Evolutionary conservation across 2,888 invertebrate species (phyloP).

Genomic region (Dryadula phaetusa): DNA sequence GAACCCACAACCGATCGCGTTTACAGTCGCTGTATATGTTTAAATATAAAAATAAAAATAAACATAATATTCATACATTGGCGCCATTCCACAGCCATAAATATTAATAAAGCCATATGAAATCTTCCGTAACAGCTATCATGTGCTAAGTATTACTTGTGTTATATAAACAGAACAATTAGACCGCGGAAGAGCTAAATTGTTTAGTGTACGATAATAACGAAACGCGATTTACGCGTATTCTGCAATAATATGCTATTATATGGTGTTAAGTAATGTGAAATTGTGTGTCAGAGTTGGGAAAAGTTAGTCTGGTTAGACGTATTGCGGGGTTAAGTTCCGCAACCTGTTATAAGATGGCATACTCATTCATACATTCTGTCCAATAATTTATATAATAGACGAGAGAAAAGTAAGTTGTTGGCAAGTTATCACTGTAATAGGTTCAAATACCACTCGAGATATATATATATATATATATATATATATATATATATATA

Average conservation of each 20-base stretch:
- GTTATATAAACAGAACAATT: constrained; percentile 40
- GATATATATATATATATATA: too few relatives aligned
- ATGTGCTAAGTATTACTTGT: constrained; percentile 7
- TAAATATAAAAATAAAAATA: background rate
- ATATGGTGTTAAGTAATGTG: background rate
- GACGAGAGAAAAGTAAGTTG: too few relatives aligned
- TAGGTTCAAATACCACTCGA: too few relatives aligned
- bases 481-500: too few relatives aligned
- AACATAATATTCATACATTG: background rate
- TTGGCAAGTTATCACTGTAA: too few relatives aligned
- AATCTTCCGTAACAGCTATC: constrained; percentile 17
- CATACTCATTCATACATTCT: too few relatives aligned
- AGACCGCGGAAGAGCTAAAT: constrained; percentile 31
- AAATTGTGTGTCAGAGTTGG: background rate
- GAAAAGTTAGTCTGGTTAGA: too few relatives aligned
- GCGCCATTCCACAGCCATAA: constrained; percentile 5
- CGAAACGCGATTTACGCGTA: constrained; percentile 25
- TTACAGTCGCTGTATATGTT: too few relatives aligned
- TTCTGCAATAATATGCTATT: constrained; percentile 5
- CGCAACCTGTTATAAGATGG: too few relatives aligned
- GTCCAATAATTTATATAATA: too few relatives aligned
- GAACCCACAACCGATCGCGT: too few relatives aligned
- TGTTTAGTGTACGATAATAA: constrained; percentile 26
- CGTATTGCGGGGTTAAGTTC: too few relatives aligned
- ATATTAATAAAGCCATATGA: constrained; percentile 23